Percentiles rank a stretch among this genome's conserved stretches.
phyloP scores from a whole-genome alignment of 2,888 invertebrate species.

The Teleiodes luculella region DNA sequence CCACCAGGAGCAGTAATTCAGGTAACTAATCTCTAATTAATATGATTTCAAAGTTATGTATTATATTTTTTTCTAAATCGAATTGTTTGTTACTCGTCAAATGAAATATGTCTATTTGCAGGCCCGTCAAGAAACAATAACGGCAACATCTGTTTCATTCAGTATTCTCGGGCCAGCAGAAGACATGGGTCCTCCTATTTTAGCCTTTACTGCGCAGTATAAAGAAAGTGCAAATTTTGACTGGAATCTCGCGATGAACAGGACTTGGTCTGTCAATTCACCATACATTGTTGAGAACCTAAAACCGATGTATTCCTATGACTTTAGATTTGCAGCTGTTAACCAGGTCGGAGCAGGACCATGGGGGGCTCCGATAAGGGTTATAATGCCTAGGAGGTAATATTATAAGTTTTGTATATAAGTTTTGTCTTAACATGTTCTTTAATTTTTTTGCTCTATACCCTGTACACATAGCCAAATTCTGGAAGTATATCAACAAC shows the following conservation, averaged over 20 bases:
- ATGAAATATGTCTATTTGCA: slow-evolving; percentile 44
- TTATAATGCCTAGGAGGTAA: slow-evolving; percentile 85
- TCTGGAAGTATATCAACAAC: no score
- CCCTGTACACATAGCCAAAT: no score
- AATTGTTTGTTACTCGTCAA: no score
- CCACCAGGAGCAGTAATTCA: slow-evolving; percentile 82
- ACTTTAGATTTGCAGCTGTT: slow-evolving; percentile 90
- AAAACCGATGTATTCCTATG: slow-evolving; percentile 86
- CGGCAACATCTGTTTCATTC: slow-evolving; percentile 92
- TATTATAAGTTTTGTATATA: background rate
- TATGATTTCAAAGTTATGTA: no score
- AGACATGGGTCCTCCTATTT: slow-evolving; percentile 86
- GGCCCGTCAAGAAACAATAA: slow-evolving; percentile 83
- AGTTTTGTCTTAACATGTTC: background rate
- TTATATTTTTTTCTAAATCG: no score
- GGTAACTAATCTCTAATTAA: slow-evolving; percentile 38
- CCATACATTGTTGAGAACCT: slow-evolving; percentile 90
- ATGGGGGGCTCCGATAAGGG: slow-evolving; percentile 82
- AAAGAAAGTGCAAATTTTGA: slow-evolving; percentile 82
- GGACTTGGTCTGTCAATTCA: slow-evolving; percentile 89
- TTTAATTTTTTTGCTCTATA: no score
- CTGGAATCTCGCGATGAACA: slow-evolving; percentile 84
- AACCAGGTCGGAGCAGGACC: slow-evolving; percentile 90
- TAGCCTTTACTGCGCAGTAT: slow-evolving; percentile 86
- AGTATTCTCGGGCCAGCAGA: slow-evolving; percentile 86